Conservation (phyloP, 2,113 vertebrate species). For the Azemiops feae region DNA sequence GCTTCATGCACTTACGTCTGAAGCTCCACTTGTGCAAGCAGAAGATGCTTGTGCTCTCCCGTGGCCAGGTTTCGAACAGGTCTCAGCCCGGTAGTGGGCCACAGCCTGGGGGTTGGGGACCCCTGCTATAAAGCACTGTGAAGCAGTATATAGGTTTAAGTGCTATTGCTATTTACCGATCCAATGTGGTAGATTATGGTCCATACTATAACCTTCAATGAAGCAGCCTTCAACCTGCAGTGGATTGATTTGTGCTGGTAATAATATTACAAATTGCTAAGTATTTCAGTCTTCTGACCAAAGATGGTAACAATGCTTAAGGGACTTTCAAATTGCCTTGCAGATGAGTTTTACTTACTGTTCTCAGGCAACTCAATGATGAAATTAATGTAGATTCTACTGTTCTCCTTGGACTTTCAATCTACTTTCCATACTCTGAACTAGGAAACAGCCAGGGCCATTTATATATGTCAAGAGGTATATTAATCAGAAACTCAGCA, state of each 20-base stretch:
- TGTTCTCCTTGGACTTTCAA: background rate
- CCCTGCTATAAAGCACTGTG: background rate
- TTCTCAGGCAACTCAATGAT: background rate
- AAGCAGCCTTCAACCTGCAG: background rate
- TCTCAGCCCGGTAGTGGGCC: no score
- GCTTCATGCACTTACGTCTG: no score
- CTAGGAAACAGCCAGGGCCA: background rate
- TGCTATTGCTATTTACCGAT: background rate
- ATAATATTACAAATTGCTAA: background rate
- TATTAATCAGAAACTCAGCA: background rate
- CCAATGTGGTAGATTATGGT: background rate
- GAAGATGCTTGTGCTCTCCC: no score
- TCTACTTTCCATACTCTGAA: background rate
- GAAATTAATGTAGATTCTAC: background rate
- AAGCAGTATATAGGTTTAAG: background rate
- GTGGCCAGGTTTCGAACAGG: no score
- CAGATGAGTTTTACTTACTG: constrained; percentile 8
- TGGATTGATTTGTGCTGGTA: constrained; percentile 12
- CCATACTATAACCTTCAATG: background rate
- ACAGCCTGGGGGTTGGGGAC: no score
- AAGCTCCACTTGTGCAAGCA: no score
- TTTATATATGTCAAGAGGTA: background rate
- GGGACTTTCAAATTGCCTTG: background rate
- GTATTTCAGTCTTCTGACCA: background rate
- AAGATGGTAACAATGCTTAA: constrained; percentile 10